These are phyloP conservation scores for Drosophila tsacasi DNA, from an alignment of 1,140 invertebrate genomes.

Conservation along the genomic window DNA sequence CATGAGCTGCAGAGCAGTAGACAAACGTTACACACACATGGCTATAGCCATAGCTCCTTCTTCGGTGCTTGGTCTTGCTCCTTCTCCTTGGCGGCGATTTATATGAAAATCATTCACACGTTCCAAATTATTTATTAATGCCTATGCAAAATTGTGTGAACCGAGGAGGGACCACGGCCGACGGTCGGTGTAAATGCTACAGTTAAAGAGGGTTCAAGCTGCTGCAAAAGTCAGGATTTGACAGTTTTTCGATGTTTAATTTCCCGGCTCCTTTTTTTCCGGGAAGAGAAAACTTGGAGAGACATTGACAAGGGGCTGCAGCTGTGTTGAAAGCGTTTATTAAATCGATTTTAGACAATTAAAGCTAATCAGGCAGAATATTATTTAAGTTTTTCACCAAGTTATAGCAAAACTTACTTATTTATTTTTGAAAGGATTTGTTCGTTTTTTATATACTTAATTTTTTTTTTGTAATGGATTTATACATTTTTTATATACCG, in stretches of 20 bases:
- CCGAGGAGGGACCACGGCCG: neutral
- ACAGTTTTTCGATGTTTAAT: slow-evolving; percentile 44
- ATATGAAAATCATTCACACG: slow-evolving; percentile 80
- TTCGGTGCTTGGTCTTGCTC: neutral
- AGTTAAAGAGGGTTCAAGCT: slow-evolving; percentile 45
- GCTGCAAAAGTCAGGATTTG: slow-evolving; percentile 38
- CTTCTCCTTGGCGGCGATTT: slow-evolving; percentile 55
- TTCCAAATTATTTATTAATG: slow-evolving; percentile 80
- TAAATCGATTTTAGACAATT: slow-evolving; percentile 26
- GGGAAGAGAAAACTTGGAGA: neutral
- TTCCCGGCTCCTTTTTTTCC: slow-evolving; percentile 6
- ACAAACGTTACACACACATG: slow-evolving; percentile 61
- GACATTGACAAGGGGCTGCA: slow-evolving; percentile 35
- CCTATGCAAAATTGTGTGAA: slow-evolving; percentile 62
- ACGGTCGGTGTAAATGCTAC: slow-evolving; percentile 4
- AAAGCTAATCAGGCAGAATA: neutral
- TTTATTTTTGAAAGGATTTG: neutral
- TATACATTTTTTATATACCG: fast-evolving
- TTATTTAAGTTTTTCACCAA: neutral
- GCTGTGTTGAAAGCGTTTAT: slow-evolving; percentile 1
- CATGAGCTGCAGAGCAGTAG: slow-evolving; percentile 75
- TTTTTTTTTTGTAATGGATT: no score
- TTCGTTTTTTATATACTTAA: no score
- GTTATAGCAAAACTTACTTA: neutral
- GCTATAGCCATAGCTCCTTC: slow-evolving; percentile 4